Evolutionary conservation across 2,113 vertebrate species (phyloP).

Genomic region (Dasyornis broadbenti): DNA sequence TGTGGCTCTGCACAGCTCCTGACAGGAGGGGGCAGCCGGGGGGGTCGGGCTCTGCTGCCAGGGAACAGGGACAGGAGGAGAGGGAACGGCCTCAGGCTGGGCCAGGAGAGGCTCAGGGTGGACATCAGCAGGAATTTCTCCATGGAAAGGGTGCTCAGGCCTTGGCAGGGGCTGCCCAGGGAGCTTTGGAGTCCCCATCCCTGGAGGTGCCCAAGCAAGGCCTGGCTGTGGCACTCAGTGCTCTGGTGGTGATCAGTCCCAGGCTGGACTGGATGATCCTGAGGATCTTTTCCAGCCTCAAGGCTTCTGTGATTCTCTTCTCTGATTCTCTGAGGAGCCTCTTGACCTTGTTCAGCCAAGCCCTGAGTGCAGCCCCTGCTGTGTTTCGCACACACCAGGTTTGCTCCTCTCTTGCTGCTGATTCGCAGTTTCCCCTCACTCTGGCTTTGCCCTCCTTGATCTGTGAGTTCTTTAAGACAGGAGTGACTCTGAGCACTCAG

Average conservation of each 20-base stretch:
- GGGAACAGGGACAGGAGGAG: neutral
- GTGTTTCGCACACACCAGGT: neutral
- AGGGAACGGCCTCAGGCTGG: too few relatives aligned
- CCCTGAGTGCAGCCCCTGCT: rapidly evolving
- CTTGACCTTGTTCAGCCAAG: neutral
- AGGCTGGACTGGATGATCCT: neutral
- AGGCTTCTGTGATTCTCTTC: neutral
- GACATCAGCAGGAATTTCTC: neutral
- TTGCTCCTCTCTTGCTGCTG: neutral
- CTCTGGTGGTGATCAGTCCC: neutral
- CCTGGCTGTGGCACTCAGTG: neutral
- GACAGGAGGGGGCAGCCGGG: neutral
- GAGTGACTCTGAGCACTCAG: neutral
- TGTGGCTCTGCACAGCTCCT: neutral
- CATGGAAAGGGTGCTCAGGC: neutral
- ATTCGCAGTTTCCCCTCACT: neutral
- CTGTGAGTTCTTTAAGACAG: neutral
- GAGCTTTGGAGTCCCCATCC: neutral
- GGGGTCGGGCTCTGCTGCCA: neutral
- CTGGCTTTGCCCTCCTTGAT: neutral
- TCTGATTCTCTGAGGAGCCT: neutral
- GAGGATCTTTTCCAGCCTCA: neutral
- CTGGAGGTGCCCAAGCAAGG: neutral
- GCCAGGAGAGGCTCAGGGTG: too few relatives aligned
- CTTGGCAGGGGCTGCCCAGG: neutral